Conservation (phyloP, 2,113 vertebrate species). For the Ailuropoda melanoleuca region DNA sequence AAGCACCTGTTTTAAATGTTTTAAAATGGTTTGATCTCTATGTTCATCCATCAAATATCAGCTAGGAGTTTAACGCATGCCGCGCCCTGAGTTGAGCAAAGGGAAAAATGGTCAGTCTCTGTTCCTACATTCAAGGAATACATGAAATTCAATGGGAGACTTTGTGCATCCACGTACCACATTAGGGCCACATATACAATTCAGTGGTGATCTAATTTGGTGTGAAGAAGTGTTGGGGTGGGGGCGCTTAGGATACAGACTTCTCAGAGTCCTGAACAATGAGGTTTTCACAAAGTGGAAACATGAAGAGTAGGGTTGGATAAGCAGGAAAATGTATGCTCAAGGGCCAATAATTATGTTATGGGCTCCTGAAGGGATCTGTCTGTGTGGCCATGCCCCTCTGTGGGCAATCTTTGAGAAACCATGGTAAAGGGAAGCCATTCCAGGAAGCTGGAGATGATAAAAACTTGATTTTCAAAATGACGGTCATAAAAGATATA, state of each 20-base stretch:
- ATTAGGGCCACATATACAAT: neutral
- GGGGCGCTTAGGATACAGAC: neutral
- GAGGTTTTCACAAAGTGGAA: neutral
- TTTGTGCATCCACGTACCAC: no score
- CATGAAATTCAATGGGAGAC: neutral
- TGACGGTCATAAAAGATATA: neutral
- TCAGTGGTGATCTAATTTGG: neutral
- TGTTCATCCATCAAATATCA: neutral
- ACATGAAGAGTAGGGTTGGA: neutral
- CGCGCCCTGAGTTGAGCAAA: neutral
- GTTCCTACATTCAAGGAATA: neutral
- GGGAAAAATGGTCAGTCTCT: neutral
- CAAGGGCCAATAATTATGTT: neutral
- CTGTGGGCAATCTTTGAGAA: neutral
- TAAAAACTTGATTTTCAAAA: neutral
- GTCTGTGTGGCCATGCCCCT: fast-evolving
- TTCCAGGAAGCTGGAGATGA: neutral
- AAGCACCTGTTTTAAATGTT: neutral
- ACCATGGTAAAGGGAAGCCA: fast-evolving
- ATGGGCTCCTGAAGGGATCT: neutral
- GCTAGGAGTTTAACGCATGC: no score
- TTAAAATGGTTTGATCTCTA: constrained; percentile 10
- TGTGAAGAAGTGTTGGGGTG: neutral
- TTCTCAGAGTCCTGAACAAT: neutral
- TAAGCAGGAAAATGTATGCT: neutral